Percentiles rank a stretch among this genome's conserved stretches.
Conservation (phyloP, 1,140 invertebrate genomes). For the Lanistes nyassanus region DNA sequence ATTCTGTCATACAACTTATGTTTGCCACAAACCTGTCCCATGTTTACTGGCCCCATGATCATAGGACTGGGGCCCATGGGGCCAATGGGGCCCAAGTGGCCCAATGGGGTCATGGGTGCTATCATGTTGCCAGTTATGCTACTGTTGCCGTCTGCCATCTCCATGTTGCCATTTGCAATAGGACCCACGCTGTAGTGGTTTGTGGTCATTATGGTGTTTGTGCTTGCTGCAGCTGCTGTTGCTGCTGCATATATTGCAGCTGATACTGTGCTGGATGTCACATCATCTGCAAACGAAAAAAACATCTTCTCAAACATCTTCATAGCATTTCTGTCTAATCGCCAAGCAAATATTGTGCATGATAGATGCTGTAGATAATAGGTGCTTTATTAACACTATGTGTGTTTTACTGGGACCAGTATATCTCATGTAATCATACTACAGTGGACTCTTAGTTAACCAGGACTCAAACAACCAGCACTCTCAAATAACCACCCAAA, state of each 20-base stretch:
- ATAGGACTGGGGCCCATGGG: constrained; percentile 68
- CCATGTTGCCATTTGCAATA: background rate
- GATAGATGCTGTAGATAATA: too few relatives aligned
- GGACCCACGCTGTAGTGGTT: constrained; percentile 19
- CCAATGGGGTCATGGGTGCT: constrained; percentile 69
- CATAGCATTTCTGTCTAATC: too few relatives aligned
- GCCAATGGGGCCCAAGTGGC: constrained; percentile 49
- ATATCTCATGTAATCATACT: too few relatives aligned
- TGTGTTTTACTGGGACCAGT: too few relatives aligned
- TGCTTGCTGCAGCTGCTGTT: constrained; percentile 22
- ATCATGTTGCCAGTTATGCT: constrained; percentile 45
- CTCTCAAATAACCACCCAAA: too few relatives aligned
- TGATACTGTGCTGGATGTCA: constrained; percentile 8
- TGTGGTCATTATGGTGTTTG: constrained; percentile 23
- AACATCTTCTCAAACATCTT: too few relatives aligned
- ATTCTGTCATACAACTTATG: background rate
- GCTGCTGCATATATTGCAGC: constrained; percentile 17
- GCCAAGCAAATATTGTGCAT: too few relatives aligned
- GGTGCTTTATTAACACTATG: too few relatives aligned
- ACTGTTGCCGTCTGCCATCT: background rate
- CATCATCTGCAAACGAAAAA: background rate
- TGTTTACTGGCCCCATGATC: constrained; percentile 70
- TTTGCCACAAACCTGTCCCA: constrained; percentile 22
- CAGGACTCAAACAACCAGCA: too few relatives aligned
- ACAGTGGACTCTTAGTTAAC: too few relatives aligned